Evolutionary conservation across 2,888 invertebrate species (phyloP).

Genomic region (Scaptomyza polygonia): DNA sequence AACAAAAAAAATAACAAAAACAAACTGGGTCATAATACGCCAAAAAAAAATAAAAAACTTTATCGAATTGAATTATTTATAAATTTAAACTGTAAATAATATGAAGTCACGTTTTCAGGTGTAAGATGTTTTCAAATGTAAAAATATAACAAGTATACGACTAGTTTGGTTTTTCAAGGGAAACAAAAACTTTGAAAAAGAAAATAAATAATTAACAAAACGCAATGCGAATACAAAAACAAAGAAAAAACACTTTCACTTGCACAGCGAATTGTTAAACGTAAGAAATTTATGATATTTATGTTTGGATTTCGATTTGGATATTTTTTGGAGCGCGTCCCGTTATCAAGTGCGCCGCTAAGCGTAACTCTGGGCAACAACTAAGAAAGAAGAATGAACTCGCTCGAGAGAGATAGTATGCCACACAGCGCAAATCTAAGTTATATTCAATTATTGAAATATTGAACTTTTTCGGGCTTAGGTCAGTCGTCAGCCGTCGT

Average conservation of each 20-base stretch:
- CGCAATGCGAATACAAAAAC: conserved; percentile 7
- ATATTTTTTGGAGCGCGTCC: conserved; percentile 53
- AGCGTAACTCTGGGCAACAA: conserved; percentile 44
- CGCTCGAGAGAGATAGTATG: conserved; percentile 23
- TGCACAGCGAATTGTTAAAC: conserved; percentile 14
- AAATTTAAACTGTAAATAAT: conserved; percentile 18
- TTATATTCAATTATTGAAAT: conserved; percentile 74
- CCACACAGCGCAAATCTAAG: conserved; percentile 60
- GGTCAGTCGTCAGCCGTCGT: conserved; percentile 21
- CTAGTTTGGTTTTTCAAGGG: conserved; percentile 7
- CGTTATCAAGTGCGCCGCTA: conserved; percentile 57
- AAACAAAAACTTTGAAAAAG: conserved; percentile 13
- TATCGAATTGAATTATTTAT: conserved; percentile 29
- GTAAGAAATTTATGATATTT: conserved; percentile 6
- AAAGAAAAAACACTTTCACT: conserved; percentile 64
- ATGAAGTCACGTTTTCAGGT: conserved; percentile 52
- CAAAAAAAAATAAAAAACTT: conserved; percentile 18
- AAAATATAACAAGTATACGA: not conserved
- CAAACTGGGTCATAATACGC: conserved; percentile 65
- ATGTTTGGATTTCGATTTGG: conserved; percentile 29
- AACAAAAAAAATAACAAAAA: conserved; percentile 18
- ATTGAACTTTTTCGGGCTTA: conserved; percentile 58
- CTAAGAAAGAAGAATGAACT: conserved; percentile 56
- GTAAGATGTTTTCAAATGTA: conserved; percentile 26
- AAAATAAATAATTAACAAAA: conserved; percentile 37